Percentiles rank a stretch among this genome's conserved stretches.
Evolutionary conservation across 2,797 vertebrate genomes (phyloP).

Genomic region (Enteromius mattozi): DNA sequence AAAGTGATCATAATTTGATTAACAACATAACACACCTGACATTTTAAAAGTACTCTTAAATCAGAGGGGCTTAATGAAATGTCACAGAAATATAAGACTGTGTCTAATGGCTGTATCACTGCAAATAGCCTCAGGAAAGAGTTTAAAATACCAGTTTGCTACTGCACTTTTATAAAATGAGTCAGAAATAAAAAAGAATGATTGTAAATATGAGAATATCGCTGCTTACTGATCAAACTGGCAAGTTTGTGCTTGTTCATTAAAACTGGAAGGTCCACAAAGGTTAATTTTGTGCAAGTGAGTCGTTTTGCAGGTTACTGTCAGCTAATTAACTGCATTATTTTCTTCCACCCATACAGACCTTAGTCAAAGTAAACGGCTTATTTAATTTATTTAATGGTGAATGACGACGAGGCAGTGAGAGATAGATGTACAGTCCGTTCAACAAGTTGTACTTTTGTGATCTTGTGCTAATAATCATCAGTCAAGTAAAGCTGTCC

Average conservation of each 20-base stretch:
- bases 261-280: not conserved
- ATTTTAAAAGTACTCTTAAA: not conserved
- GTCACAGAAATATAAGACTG: not conserved
- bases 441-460: not conserved
- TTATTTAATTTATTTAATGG: not conserved
- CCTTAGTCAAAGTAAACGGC: not conserved
- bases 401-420: not conserved
- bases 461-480: constrained; percentile 8
- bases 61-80: not conserved
- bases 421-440: not conserved
- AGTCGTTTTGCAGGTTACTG: constrained; percentile 7
- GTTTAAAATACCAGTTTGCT: not conserved
- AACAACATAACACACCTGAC: not conserved
- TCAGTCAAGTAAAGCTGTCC: not conserved
- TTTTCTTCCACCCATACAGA: not conserved
- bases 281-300: not conserved
- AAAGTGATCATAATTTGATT: constrained; percentile 1
- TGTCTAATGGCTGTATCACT: not conserved
- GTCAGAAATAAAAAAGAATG: not conserved
- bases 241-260: not conserved
- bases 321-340: not conserved
- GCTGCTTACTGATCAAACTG: not conserved
- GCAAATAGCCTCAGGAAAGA: not conserved
- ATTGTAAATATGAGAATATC: not conserved
- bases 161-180: not conserved